A percentile compares a stretch with the other conserved stretches of the same genome.
Conservation (phyloP, 1,140 invertebrate genomes). For the Drosophila littoralis region DNA sequence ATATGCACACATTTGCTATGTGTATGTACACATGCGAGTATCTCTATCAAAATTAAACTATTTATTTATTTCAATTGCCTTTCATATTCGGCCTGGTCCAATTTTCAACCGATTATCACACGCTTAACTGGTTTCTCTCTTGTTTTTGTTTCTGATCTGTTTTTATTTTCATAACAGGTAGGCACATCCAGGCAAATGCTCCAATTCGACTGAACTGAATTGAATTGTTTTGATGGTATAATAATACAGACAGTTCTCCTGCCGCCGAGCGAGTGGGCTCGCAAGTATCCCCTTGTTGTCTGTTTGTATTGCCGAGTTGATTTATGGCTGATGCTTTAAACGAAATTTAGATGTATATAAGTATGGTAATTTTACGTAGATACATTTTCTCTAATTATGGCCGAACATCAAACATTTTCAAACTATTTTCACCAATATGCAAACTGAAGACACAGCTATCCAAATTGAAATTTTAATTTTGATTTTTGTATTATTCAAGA, state of each 20-base stretch:
- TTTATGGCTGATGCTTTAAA: slow-evolving; percentile 29
- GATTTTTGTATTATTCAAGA: too few relatives aligned
- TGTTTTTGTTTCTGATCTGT: too few relatives aligned
- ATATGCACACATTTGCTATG: slow-evolving; percentile 9
- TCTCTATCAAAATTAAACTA: not conserved
- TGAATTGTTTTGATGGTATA: not conserved
- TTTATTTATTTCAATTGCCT: not conserved
- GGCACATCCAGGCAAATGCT: not conserved
- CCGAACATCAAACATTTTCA: too few relatives aligned
- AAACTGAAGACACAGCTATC: too few relatives aligned
- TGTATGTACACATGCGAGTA: slow-evolving; percentile 1
- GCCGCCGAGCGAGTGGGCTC: too few relatives aligned
- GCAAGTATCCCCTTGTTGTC: not conserved
- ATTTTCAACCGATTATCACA: too few relatives aligned
- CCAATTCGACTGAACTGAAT: not conserved
- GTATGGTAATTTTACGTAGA: slow-evolving; percentile 28
- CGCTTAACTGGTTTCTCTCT: too few relatives aligned
- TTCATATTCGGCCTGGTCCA: too few relatives aligned
- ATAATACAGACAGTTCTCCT: too few relatives aligned
- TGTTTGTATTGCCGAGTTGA: slow-evolving; percentile 15
- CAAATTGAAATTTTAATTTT: too few relatives aligned
- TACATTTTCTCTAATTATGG: slow-evolving; percentile 36
- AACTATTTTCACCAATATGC: too few relatives aligned
- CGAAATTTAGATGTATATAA: slow-evolving; percentile 15
- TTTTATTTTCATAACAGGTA: too few relatives aligned